Evolutionary conservation across 2,797 vertebrate genomes (phyloP), one percentile per base, ranked within the genome.

Genomic region (Rallus crepitans): DNA sequence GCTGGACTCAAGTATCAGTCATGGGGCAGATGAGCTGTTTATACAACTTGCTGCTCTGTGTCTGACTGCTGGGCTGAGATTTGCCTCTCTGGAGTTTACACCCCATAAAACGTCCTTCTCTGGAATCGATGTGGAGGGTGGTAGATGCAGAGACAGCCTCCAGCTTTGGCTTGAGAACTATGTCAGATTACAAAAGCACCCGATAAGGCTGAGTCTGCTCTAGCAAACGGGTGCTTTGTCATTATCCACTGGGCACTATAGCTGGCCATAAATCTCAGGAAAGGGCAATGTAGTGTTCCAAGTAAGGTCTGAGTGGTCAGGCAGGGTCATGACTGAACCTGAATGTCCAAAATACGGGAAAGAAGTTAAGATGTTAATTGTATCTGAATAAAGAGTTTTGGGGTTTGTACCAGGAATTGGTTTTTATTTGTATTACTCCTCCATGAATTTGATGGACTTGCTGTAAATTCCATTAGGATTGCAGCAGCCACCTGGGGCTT

Each of bases 21-120:
- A 0, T 2, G 76, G 33, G 80, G 25, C 57, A 80, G 28, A 14
- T 31, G 0, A 37, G 5, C 53, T 18, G 19, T 2, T 9, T 7
- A 1, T 7, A 5, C 5, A 2, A 20, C 0, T 14, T 11, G 2
- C 10, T 64, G 55, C 9, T 57, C 40, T n/a, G 25, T 70, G 27
- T n/a, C 69, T 18, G 21, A 0, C 0, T 14, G 18, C 14, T 37
- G 64, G 66, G 1, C 64, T 47, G 72, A 55, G 42, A 7, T 86
- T 66, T 80, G 65, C 45, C 57, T 65, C 71, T 39, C 76, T 40
- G 0, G 2, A 42, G 15, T 37, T 50, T 59, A 3, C 4, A 9
- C 27, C 68, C 40, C 56, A 15, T 33, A 2, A 12, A 11, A 13
- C 40, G 37, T 15, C 23, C 63, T 90, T 39, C 28, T 8, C 86